Base-by-base conservation (phyloP, 2,797 vertebrate species). In the Dendrocincla fuliginosa region DNA sequence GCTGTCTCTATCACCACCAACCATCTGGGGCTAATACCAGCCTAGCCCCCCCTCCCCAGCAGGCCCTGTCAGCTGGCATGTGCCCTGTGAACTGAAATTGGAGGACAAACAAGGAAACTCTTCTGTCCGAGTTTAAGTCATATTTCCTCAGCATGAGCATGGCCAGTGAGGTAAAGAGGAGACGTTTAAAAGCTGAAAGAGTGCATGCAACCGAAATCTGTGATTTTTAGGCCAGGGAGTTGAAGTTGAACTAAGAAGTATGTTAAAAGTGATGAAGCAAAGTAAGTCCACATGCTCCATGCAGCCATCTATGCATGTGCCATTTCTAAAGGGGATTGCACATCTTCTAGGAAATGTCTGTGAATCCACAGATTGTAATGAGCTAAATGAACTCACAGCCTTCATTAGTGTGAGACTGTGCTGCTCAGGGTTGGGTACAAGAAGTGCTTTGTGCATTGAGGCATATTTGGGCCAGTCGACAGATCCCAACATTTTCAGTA, bases 231-330 rank as follows among this genome's bases (percentile, higher is more conserved):
- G 41, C 44, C n/a, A 35, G 18, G 12, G 37, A 94, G 49, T n/a
- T 33, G 84, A 70, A 32, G 3, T 35, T 35, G 35, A 35, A 35
- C 59, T 93, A 76, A 53, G 73, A 80, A 73, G 16, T 49, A 16
- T 49, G 37, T 70, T 85, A 84, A 89, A 95, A 90, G 42, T 44
- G 53, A 68, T 94, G 64, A 85, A 93, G 65, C 28, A 84, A 80
- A 87, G 53, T 53, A 9, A 10, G n/a, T 39, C 87, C 46, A 44
- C 60, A 74, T 0, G 0, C 0, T 0, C 75, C 32, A 35, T 3
- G 0, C n/a, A 61, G 57, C 33, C 53, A 30, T 52, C 67, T 67
- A 55, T 0, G 1, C 7, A 11, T 7, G 11, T 28, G 30, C 60
- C 16, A 23, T 84, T 91, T 93, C 53, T 84, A 71, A 91, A 88